Base-by-base conservation (phyloP, 2,888 invertebrate genomes). In the Spodoptera exigua region DNA sequence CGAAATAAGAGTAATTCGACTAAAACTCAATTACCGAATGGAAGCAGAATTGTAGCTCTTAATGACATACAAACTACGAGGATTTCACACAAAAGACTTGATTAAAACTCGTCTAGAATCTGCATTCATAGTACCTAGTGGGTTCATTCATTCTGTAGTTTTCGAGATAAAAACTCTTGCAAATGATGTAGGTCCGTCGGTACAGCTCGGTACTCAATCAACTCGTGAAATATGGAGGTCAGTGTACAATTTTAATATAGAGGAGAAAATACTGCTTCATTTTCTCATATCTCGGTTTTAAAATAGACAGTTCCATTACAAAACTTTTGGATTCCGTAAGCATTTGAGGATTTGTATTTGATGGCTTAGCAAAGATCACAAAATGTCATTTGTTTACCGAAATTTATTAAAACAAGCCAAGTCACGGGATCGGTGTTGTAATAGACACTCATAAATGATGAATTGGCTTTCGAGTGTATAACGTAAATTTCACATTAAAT, bases 101-200 rank as follows among this genome's bases (percentile, higher is more conserved):
- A 73, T 68, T 73, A 73, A 71, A 58, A 55, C 57, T 52, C 18
- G 21, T 44, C 46, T 18, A 45, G 39, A 49, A 53, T 59, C 48
- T 59, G 53, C 49, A 66, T 60, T 60, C 49, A 41, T 39, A 32
- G 64, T 45, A 27, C 9, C 27, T 27, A 56, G 46, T 35, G 39
- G 35, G 12, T 57, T 36, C 45, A 57, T 57, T 57, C 37, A 68
- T 70, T 64, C 48, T 37, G 62, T 52, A 48, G 47, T 44, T 48
- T 56, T 47, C 34, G 41, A 54, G 17, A 70, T 49, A 54, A 69
- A 51, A 64, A 64, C 39, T 39, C 41, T 16, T 70, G 35, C 39
- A 49, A 51, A 64, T 53, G 36, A 47, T 21, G 3, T 41, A 27
- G 53, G 37, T 61, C 17, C 39, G 16, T 37, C 12, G 34, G 2